Evolutionary conservation across 2,113 vertebrate genomes (phyloP), one percentile per base, ranked within the genome.

Genomic region (Phaetusa simplex): DNA sequence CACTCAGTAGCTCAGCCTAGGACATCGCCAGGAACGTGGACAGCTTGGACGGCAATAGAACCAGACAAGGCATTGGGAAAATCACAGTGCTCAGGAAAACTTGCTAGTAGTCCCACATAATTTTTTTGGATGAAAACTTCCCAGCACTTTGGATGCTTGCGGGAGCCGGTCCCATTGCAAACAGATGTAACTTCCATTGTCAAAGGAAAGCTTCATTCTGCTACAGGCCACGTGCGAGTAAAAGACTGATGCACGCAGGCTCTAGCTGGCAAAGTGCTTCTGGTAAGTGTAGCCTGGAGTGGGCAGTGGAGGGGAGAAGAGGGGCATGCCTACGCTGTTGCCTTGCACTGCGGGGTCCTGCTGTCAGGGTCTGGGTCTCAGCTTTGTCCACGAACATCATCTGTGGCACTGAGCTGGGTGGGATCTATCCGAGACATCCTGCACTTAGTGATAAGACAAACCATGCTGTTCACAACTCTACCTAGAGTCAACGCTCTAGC

Each of bases 1-100:
- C 6, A 1, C 36, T 53, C n/a, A 14, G 22, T 9, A 73, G 30
- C 53, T 90, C 69, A 79, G 56, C 27, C 56, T 27, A 34, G 45
- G 32, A 8, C 11, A 38, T n/a, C 2, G 2, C 24, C 27, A 82
- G 53, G 36, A 88, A 12, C 0, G 0, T 2, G 29, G 32, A 12
- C 24, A 70, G 19, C 61, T 82, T 43, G 34, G 34, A 11, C 1
- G 2, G 30, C 53, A 29, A 32, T 10, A 10, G n/a, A 65, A 42
- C 11, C 45, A 74, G 40, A 10, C 9, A 30, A 78, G 8, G 70
- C 30, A n/a, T 10, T 14, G 53, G 38, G 24, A 45, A 45, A 45
- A 19, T 45, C 4, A 36, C 42, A 59, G n/a, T 8, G 16, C 47
- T 50, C 81, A 64, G 67, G 36, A 93, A 71, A 45, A 34, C 43